Evolutionary conservation across 2,888 invertebrate species (phyloP).

Genomic region (Bombylius major): DNA sequence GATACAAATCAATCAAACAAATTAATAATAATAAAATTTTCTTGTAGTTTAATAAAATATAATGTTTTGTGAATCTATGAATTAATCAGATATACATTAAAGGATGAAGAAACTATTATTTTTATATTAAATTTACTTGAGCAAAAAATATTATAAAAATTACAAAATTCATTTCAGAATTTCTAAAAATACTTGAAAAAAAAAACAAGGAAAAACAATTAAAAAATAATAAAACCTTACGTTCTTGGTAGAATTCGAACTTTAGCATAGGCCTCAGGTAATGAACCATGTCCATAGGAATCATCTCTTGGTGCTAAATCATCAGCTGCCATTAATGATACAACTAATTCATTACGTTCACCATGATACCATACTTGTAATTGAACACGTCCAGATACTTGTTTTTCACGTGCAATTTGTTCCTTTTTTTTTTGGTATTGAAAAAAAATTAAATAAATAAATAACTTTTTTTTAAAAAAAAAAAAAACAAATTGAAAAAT

Average conservation of each 20-base stretch:
- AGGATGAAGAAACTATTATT: too few relatives aligned
- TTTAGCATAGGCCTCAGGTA: slow-evolving; percentile 77
- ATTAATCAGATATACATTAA: too few relatives aligned
- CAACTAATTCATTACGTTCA: slow-evolving; percentile 68
- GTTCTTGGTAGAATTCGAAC: slow-evolving; percentile 66
- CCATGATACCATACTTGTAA: slow-evolving; percentile 83
- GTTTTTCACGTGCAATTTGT: slow-evolving; percentile 60
- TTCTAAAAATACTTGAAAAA: too few relatives aligned
- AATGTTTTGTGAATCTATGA: too few relatives aligned
- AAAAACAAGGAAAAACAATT: too few relatives aligned
- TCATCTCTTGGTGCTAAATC: slow-evolving; percentile 71
- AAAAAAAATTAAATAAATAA: slow-evolving; percentile 14
- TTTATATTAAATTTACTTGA: too few relatives aligned
- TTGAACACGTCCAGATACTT: slow-evolving; percentile 67
- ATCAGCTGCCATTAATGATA: slow-evolving; percentile 75
- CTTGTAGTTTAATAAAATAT: too few relatives aligned
- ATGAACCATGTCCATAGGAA: slow-evolving; percentile 57
- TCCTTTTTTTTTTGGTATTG: slow-evolving; percentile 38
- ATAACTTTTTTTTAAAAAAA: background rate
- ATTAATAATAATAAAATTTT: too few relatives aligned
- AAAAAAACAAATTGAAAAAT: background rate
- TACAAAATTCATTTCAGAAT: too few relatives aligned
- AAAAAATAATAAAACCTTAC: slow-evolving; percentile 42
- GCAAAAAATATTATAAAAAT: too few relatives aligned
- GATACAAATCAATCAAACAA: too few relatives aligned